Evolutionary conservation across 2,113 vertebrate genomes (phyloP).

Genomic region (Abramis brama): DNA sequence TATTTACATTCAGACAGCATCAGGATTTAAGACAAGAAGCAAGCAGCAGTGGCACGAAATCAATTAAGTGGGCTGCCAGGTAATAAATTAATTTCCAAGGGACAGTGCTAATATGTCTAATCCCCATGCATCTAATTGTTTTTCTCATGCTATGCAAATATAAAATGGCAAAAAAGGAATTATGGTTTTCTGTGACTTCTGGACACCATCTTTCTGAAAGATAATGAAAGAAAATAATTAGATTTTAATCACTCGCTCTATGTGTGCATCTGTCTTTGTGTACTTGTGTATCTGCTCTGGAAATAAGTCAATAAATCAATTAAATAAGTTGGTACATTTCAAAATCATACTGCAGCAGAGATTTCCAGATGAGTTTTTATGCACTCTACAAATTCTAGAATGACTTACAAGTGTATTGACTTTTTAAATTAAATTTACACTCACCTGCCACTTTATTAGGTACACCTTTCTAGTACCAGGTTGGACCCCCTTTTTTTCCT

Average conservation of each 20-base stretch:
- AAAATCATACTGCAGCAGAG: background rate
- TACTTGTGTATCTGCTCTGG: slow-evolving; percentile 54
- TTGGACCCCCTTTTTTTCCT: no score
- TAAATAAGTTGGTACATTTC: slow-evolving; percentile 4
- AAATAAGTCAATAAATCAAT: slow-evolving; percentile 8
- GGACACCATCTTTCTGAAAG: slow-evolving; percentile 59
- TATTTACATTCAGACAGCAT: slow-evolving; percentile 60
- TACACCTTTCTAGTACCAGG: no score
- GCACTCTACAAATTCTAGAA: background rate
- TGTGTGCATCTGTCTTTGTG: slow-evolving; percentile 37
- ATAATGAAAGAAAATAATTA: slow-evolving; percentile 66
- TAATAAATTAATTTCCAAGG: slow-evolving; percentile 66
- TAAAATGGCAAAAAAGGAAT: slow-evolving; percentile 59
- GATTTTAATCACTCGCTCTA: slow-evolving; percentile 62
- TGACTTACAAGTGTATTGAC: background rate
- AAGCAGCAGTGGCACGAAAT: slow-evolving; percentile 70
- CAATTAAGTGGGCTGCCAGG: slow-evolving; percentile 67
- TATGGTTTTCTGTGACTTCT: slow-evolving; percentile 58
- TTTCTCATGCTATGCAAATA: slow-evolving; percentile 66
- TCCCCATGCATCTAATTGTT: slow-evolving; percentile 61
- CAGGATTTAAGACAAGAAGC: slow-evolving; percentile 55
- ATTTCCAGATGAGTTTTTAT: background rate
- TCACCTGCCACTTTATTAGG: no score
- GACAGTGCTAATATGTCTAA: slow-evolving; percentile 65
- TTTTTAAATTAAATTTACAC: background rate